These are phyloP conservation scores for Synanthedon formicaeformis DNA, from an alignment of 2,888 invertebrate genomes.

Conservation along the genomic window DNA sequence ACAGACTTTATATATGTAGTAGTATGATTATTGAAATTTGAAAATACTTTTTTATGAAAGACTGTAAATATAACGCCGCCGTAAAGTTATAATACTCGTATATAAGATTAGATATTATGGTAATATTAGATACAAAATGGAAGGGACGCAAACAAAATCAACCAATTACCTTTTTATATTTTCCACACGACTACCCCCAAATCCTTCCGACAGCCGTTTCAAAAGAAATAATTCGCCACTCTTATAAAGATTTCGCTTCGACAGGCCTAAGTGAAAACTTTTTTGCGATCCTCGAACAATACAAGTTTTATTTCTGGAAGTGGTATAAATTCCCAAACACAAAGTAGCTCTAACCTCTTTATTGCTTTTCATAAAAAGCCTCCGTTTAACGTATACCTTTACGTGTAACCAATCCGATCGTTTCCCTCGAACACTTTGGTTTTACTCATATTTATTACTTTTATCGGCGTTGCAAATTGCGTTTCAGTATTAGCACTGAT, in stretches of 20 bases:
- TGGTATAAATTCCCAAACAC: constrained; percentile 68
- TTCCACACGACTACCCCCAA: constrained; percentile 30
- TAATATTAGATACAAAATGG: constrained; percentile 10
- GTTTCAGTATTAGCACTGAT: too few species aligned
- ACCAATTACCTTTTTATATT: constrained; percentile 34
- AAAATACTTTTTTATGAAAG: too few species aligned
- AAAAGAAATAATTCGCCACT: constrained; percentile 58
- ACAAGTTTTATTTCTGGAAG: constrained; percentile 66
- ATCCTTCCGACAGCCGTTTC: constrained; percentile 25
- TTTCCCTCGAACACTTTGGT: constrained; percentile 12
- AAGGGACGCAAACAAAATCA: constrained; percentile 17
- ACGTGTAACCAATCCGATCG: constrained; percentile 39
- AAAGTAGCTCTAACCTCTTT: constrained; percentile 68
- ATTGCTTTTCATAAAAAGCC: constrained; percentile 66
- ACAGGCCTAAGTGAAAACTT: constrained; percentile 64
- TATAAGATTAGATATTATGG: constrained; percentile 3
- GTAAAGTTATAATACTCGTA: too few species aligned
- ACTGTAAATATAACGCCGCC: too few species aligned
- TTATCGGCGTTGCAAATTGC: too few species aligned
- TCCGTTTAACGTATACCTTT: constrained; percentile 51
- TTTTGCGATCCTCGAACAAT: constrained; percentile 60
- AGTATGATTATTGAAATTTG: too few species aligned
- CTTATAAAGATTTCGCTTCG: constrained; percentile 63
- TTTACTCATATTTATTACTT: too few species aligned
- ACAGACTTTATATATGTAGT: too few species aligned